These are phyloP conservation scores for Calycopis cecrops DNA, from an alignment of 1,140 invertebrate species.

Conservation along the genomic window DNA sequence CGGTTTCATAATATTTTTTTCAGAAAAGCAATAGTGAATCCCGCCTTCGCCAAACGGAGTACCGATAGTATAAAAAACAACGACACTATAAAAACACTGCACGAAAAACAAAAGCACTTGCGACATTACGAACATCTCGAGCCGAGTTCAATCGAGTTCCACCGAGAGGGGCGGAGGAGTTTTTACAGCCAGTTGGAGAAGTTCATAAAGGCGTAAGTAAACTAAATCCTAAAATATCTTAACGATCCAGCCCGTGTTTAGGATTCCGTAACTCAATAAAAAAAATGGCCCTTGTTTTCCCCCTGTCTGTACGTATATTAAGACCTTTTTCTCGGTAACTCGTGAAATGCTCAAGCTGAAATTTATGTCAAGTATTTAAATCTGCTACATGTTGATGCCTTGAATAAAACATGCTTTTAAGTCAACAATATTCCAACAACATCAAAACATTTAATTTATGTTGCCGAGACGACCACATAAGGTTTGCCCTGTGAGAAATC, in stretches of 20 bases:
- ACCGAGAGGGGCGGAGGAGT: conserved; percentile 72
- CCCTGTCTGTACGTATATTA: no score
- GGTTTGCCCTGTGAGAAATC: no score
- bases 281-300: no score
- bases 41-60: conserved; percentile 76
- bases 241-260: not conserved
- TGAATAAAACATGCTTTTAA: no score
- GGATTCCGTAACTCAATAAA: no score
- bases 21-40: conserved; percentile 70
- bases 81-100: conserved; percentile 36
- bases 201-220: conserved; percentile 76
- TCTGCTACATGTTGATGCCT: no score
- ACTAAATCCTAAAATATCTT: not conserved
- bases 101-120: conserved; percentile 49
- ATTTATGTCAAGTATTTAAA: no score
- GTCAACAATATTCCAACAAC: no score
- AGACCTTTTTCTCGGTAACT: no score
- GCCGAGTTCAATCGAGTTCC: conserved; percentile 63
- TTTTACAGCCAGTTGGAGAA: conserved; percentile 78
- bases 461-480: no score
- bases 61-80: conserved; percentile 25
- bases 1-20: conserved; percentile 20
- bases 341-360: no score
- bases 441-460: no score
- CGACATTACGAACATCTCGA: conserved; percentile 57